Percentiles rank a stretch among this genome's conserved stretches.
Evolutionary conservation across 2,888 invertebrate species (phyloP).

Genomic region (Agonopterix subpropinquella): DNA sequence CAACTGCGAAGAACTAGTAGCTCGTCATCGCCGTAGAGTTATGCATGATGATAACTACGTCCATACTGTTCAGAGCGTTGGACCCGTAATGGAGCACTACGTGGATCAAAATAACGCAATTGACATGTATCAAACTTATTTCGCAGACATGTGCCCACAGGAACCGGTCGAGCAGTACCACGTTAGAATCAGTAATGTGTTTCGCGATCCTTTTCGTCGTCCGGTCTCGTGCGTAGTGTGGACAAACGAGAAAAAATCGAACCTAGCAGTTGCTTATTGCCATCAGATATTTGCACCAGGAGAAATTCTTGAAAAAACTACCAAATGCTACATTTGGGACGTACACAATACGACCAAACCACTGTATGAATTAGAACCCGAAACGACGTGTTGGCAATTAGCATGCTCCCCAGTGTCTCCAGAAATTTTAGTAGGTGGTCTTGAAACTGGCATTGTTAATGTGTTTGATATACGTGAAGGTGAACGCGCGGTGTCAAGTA

Average conservation of each 20-base stretch:
- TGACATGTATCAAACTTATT: conserved; percentile 87
- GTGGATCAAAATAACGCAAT: conserved; percentile 87
- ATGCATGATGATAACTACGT: conserved; percentile 87
- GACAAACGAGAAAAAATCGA: conserved; percentile 80
- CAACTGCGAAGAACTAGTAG: conserved; percentile 81
- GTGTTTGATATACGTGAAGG: conserved; percentile 87
- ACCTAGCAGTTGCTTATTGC: conserved; percentile 80
- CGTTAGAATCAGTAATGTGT: conserved; percentile 79
- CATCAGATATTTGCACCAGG: conserved; percentile 25
- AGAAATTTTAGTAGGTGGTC: conserved; percentile 46
- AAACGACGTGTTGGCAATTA: conserved; percentile 53
- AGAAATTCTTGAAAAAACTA: conserved; percentile 3
- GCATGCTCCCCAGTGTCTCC: conserved; percentile 49
- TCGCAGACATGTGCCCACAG: conserved; percentile 67
- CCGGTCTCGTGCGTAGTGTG: conserved; percentile 79
- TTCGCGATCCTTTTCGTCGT: conserved; percentile 74
- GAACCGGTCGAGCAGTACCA: conserved; percentile 73
- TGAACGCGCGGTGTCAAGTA: conserved; percentile 81
- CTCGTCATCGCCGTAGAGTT: conserved; percentile 84
- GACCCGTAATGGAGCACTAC: conserved; percentile 77
- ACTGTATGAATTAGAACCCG: conserved; percentile 35
- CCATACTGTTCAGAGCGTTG: conserved; percentile 75
- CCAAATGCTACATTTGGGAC: conserved; percentile 78
- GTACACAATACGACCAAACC: conserved; percentile 59
- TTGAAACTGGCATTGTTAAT: conserved; percentile 51